Evolutionary conservation across 2,113 vertebrate species (phyloP).

Genomic region (Cercopithecus mona): DNA sequence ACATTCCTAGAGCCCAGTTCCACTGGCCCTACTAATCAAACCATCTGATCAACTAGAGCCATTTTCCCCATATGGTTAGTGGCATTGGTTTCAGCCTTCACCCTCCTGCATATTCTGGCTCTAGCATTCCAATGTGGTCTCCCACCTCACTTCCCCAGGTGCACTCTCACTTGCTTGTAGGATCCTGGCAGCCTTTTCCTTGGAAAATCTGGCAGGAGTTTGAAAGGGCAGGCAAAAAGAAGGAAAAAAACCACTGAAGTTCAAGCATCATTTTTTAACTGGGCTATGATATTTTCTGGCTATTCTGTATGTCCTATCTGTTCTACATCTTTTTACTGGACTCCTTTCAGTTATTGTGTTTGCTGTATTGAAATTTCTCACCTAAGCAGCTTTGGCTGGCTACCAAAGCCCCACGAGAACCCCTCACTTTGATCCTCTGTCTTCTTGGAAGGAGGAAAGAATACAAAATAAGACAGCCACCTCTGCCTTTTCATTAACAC

Average conservation of each 20-base stretch:
- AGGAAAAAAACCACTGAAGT: background rate
- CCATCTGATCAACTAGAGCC: conserved; percentile 2
- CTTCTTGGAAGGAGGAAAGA: conserved; percentile 4
- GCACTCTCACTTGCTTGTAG: background rate
- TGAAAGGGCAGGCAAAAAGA: background rate
- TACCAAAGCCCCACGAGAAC: background rate
- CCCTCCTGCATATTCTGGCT: background rate
- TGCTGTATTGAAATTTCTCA: conserved; percentile 23
- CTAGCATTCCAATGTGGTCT: background rate
- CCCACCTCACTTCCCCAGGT: background rate
- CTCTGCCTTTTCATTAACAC: background rate
- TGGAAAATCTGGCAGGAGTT: background rate
- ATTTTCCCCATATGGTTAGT: background rate
- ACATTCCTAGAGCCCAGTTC: rapidly evolving
- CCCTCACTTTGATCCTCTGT: conserved; percentile 25
- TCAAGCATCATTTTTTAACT: background rate
- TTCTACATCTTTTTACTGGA: background rate
- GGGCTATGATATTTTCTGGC: background rate
- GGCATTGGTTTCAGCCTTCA: no score
- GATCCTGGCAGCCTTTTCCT: background rate
- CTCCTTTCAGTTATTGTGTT: background rate
- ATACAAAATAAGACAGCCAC: background rate
- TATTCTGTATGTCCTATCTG: background rate
- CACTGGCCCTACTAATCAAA: background rate
- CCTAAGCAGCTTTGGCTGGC: background rate